Evolutionary conservation across 2,113 vertebrate species (phyloP).

Genomic region (Ondatra zibethicus): DNA sequence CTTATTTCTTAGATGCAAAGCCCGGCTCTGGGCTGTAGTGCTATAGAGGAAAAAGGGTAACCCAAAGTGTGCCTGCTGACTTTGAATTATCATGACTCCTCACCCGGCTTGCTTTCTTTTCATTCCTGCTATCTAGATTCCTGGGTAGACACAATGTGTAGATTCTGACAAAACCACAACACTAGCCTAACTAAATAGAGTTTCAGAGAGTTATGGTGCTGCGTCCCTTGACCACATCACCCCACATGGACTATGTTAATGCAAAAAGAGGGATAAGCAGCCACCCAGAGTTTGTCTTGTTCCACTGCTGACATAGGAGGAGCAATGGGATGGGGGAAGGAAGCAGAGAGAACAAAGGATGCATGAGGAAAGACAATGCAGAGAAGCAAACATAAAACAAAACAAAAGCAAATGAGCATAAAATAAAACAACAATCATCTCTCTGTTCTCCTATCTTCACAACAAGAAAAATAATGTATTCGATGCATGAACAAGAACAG

Average conservation of each 20-base stretch:
- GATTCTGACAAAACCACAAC: background rate
- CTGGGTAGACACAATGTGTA: background rate
- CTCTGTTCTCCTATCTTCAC: background rate
- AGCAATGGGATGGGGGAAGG: background rate
- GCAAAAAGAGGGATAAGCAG: background rate
- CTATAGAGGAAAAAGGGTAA: background rate
- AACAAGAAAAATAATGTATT: constrained; percentile 34
- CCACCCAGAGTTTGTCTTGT: background rate
- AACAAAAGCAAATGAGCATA: background rate
- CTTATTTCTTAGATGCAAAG: background rate
- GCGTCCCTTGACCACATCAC: background rate
- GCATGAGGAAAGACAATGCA: background rate
- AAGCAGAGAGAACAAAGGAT: background rate
- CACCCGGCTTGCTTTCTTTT: background rate
- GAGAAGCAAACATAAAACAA: background rate
- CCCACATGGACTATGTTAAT: background rate
- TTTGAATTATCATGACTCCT: background rate
- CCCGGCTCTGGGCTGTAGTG: fast-evolving
- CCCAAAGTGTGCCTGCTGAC: background rate
- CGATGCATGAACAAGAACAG: background rate
- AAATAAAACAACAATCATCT: background rate
- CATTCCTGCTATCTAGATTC: background rate
- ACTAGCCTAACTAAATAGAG: background rate
- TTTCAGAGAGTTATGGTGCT: background rate
- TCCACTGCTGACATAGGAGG: background rate